phyloP scores from a whole-genome alignment of 2,888 invertebrate species.

The Coleophora flavipennella region DNA sequence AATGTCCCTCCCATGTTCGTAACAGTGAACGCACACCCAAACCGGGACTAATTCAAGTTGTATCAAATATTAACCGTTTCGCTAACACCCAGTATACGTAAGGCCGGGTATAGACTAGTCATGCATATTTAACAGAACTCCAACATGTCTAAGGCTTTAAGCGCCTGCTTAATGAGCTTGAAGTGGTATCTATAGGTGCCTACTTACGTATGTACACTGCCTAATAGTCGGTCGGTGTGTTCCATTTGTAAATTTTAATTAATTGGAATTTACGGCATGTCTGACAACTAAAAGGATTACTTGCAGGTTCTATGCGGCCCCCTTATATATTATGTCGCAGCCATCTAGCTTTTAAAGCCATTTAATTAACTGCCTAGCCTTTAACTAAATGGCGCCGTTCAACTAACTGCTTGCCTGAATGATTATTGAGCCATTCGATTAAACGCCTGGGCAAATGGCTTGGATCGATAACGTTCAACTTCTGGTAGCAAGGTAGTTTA shows the following conservation, averaged over 20 bases:
- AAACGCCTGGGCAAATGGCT: too few relatives aligned
- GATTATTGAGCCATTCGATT: too few relatives aligned
- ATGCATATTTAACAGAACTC: constrained; percentile 43
- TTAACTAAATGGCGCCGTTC: too few relatives aligned
- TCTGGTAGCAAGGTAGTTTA: too few relatives aligned
- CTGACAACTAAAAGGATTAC: too few relatives aligned
- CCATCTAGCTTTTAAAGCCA: too few relatives aligned
- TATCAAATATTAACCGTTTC: constrained; percentile 25
- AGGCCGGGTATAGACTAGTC: constrained; percentile 18
- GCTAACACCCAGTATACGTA: constrained; percentile 20
- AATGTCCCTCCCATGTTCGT: too few relatives aligned
- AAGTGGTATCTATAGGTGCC: constrained; percentile 2
- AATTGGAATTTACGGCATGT: constrained; percentile 6
- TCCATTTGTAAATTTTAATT: constrained; percentile 8
- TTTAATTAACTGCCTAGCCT: too few relatives aligned
- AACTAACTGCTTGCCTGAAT: too few relatives aligned
- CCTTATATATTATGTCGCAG: too few relatives aligned
- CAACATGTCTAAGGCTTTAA: constrained; percentile 49
- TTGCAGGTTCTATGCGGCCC: too few relatives aligned
- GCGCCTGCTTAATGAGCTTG: constrained; percentile 41
- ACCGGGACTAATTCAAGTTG: constrained; percentile 16
- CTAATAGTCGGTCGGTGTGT: constrained; percentile 11
- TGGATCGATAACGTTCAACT: too few relatives aligned
- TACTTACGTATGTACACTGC: constrained; percentile 4
- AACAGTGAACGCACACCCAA: background rate